Conservation (phyloP, 2,797 vertebrate genomes). For the Poecilia gillii region DNA sequence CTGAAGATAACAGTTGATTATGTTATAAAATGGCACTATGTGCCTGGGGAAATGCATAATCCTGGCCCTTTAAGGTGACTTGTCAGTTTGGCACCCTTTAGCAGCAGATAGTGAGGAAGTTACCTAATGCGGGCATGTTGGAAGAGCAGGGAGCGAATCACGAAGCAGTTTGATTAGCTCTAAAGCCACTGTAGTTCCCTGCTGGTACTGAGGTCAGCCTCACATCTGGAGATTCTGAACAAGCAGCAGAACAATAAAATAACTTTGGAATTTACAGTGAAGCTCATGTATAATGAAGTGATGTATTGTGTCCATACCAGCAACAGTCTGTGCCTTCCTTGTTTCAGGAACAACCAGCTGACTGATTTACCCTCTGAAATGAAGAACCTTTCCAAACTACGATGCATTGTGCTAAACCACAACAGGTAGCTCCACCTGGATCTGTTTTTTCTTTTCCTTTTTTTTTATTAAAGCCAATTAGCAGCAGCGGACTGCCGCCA, state of each 20-base stretch:
- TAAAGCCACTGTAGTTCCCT: background rate
- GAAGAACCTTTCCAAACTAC: conserved; percentile 83
- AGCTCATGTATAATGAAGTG: background rate
- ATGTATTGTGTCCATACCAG: no score
- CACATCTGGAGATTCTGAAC: background rate
- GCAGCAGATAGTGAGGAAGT: background rate
- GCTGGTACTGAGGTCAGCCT: background rate
- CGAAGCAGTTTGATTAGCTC: background rate
- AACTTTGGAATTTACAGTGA: background rate
- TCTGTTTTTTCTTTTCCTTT: background rate
- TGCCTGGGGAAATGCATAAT: no score
- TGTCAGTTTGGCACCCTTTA: background rate
- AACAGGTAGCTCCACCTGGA: conserved; percentile 82
- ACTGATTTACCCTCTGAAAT: conserved; percentile 88
- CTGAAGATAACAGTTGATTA: background rate
- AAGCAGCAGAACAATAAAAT: background rate
- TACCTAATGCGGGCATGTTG: background rate
- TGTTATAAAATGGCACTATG: background rate
- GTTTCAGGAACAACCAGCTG: conserved; percentile 90
- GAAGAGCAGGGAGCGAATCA: background rate
- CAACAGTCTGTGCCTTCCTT: conserved; percentile 27
- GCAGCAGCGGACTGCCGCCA: background rate
- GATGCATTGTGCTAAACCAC: conserved; percentile 87
- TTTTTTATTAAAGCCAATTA: background rate
- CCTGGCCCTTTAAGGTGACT: no score